Conservation (phyloP, 1,140 invertebrate species). For the Harlomillsia oculata region DNA sequence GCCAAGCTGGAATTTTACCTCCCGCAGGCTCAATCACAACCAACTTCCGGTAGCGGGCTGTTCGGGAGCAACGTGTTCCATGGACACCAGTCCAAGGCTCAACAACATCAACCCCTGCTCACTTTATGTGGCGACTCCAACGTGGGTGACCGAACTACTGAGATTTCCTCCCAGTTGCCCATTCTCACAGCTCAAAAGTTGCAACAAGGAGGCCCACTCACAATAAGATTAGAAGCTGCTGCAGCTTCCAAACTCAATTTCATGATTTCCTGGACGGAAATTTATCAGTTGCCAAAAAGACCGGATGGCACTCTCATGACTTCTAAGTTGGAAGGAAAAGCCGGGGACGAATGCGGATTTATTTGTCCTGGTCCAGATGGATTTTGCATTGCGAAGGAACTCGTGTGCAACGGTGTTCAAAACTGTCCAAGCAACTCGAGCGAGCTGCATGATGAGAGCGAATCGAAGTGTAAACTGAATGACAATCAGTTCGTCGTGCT, state of each 20-base stretch:
- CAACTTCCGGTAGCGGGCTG: constrained; percentile 45
- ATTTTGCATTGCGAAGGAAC: constrained; percentile 64
- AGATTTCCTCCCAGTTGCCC: constrained; percentile 48
- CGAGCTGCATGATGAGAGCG: constrained; percentile 37
- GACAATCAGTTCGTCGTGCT: constrained; percentile 30
- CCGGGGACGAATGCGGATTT: constrained; percentile 54
- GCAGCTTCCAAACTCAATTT: constrained; percentile 69
- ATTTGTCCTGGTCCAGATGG: constrained; percentile 67
- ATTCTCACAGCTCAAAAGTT: constrained; percentile 65
- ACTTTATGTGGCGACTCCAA: constrained; percentile 68
- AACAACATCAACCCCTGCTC: constrained; percentile 53
- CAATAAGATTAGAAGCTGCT: constrained; percentile 44
- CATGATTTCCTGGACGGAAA: constrained; percentile 77
- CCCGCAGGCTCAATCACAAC: constrained; percentile 20
- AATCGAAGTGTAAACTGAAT: constrained; percentile 35
- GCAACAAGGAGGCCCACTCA: constrained; percentile 39
- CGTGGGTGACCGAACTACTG: constrained; percentile 53
- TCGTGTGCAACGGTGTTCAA: constrained; percentile 75
- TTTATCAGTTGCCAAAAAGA: constrained; percentile 74
- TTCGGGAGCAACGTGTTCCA: constrained; percentile 21
- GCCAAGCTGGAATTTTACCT: constrained; percentile 73
- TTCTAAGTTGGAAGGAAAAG: constrained; percentile 47
- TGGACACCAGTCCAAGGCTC: constrained; percentile 24
- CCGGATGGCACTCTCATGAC: constrained; percentile 66
- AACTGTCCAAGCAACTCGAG: constrained; percentile 62